phyloP scores from a whole-genome alignment of 1,140 invertebrate species.

The Caenorhabditis tropicalis region DNA sequence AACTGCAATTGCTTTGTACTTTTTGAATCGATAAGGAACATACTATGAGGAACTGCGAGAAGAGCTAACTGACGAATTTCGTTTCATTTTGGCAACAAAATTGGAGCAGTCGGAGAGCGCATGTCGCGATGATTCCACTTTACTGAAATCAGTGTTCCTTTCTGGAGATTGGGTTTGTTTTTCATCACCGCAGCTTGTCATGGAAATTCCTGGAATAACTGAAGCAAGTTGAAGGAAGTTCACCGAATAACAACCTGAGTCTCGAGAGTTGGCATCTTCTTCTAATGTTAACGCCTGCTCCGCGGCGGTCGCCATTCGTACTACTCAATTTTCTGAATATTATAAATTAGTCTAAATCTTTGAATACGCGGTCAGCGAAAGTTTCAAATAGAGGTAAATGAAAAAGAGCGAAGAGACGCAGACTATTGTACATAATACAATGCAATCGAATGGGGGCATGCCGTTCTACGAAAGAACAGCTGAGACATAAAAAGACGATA shows the following conservation, averaged over 20 bases:
- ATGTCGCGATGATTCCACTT: neutral
- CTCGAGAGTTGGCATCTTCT: slow-evolving; percentile 42
- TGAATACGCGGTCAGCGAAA: neutral
- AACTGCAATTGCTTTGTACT: neutral
- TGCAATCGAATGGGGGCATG: too few relatives aligned
- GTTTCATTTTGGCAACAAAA: neutral
- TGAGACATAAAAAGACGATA: neutral
- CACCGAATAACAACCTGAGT: neutral
- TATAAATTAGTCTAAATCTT: neutral
- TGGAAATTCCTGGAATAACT: neutral
- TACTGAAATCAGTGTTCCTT: neutral
- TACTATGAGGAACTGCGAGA: slow-evolving; percentile 17
- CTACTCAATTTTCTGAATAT: neutral
- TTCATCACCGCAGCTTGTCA: neutral
- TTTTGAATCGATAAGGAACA: neutral
- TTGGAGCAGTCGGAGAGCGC: slow-evolving; percentile 8
- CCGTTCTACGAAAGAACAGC: too few relatives aligned
- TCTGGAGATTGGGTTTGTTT: neutral
- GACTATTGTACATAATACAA: neutral
- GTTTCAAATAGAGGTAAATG: neutral
- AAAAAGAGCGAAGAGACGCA: neutral
- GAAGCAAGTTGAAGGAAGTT: neutral
- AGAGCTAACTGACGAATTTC: slow-evolving; percentile 27
- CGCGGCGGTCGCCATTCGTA: neutral
- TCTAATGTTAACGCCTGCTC: neutral